phyloP scores from a whole-genome alignment of 2,113 vertebrate genomes.

The Thamnaconus septentrionalis region DNA sequence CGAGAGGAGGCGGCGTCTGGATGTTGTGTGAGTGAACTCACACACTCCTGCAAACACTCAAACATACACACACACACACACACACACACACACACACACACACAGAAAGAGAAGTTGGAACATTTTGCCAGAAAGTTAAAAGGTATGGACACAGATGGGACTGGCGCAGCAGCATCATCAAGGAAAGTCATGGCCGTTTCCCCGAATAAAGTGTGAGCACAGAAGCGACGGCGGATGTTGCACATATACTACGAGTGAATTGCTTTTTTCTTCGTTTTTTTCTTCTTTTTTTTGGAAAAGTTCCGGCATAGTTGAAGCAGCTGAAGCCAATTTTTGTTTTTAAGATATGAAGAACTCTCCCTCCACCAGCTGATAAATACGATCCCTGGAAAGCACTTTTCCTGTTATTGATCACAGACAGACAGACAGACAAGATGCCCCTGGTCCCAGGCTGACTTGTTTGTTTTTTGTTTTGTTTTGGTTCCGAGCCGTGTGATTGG shows the following conservation, averaged over 20 bases:
- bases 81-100: background rate
- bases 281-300: constrained; percentile 13
- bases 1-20: constrained; percentile 10
- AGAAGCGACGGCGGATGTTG: constrained; percentile 25
- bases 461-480: no score
- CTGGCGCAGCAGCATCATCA: constrained; percentile 16
- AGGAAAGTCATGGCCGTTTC: constrained; percentile 15
- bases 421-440: constrained; percentile 8
- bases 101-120: constrained; percentile 6
- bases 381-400: constrained; percentile 40
- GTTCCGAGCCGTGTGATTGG: constrained; percentile 18
- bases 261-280: no score
- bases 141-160: constrained; percentile 30
- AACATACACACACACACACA: no score
- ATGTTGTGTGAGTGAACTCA: background rate
- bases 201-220: constrained; percentile 11
- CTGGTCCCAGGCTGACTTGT: no score
- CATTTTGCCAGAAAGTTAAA: constrained; percentile 12
- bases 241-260: constrained; percentile 9
- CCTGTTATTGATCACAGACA: constrained; percentile 29
- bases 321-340: constrained; percentile 2
- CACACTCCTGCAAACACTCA: no score
- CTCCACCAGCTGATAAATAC: constrained; percentile 21
- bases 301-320: constrained; percentile 14
- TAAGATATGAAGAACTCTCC: constrained; percentile 16